Evolutionary conservation across 2,888 invertebrate species (phyloP), one percentile per base, ranked within the genome.

Genomic region (Tetragnatha montana): DNA sequence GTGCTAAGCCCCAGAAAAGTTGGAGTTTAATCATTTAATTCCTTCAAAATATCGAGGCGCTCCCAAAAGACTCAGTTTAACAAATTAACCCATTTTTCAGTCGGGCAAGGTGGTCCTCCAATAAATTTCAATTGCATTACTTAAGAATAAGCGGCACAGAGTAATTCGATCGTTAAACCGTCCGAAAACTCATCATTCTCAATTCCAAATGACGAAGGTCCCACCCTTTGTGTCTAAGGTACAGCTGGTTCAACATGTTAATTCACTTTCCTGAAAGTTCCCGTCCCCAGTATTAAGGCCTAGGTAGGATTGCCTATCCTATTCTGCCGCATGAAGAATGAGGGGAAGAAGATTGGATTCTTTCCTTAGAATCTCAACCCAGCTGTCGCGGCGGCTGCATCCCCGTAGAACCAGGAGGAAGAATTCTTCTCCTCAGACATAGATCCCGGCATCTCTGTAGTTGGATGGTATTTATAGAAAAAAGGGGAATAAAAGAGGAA

Each of bases 321-420:
- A 79, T 79, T 86, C 86, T 22, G 71, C 60, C 73, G 86, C 86
- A 86, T 86, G 86, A 86, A 73, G 86, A 86, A 86, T 86, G 86
- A 74, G 74, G 86, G 73, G 60, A 47, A 71, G 60, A 60, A 86
- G 86, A 86, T 86, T 86, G 86, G 86, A 80, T 80, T 86, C 86
- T 47, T 60, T 79, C 80, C 86, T 86, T 80, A 35, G 79, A 86
- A 86, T 80, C 86, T 86, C 85, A 22, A 79, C 86, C 71, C 86
- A 86, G 86, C 86, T 86, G 79, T 86, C 86, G 86, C 47, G 19
- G 51, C n/a, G n/a, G n/a, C n/a, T n/a, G n/a, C 73, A 50, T 71
- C 68, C 68, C 74, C n/a, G 69, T 19, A 49, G 78, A 76, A 84
- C 75, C 75, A 75, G 50, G 70, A 76, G 78, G 70, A 80, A 86